Evolutionary conservation across 2,888 invertebrate genomes (phyloP), one percentile per base, ranked within the genome.

Genomic region (Gibbula magus): DNA sequence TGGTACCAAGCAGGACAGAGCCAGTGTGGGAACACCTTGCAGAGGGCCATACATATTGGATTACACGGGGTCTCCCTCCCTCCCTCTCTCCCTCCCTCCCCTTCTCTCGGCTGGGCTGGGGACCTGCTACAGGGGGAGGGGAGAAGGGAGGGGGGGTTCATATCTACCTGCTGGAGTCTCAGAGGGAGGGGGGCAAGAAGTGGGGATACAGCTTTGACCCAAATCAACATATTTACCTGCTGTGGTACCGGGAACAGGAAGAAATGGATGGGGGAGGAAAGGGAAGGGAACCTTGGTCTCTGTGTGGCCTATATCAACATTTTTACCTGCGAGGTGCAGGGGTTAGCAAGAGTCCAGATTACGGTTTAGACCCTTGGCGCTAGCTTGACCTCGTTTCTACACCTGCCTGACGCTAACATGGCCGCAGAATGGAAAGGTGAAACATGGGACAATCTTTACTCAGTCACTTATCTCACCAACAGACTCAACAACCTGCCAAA

Each of bases 1-100:
- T 70, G 70, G 70, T 70, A 35, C 70, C 70, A 70, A 35, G 70
- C 29, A 20, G 25, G 56, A 56, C 22, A 22, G 56, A 56, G 56
- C 20, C 35, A 70, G 70, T 70, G 70, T 70, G 70, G 70, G 70
- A 70, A 70, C 70, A 70, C 70, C 70, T 70, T 70, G 70, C 35
- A 20, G 7, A 16, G 20, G 35, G 70, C 70, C 70, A 70, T 35
- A 70, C 32, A 70, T 32, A 70, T 70, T 35, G 35, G 39, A 35
- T 70, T 70, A 39, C 70, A 70, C 56, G n/a, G 56, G 52, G 66
- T 2, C 66, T n/a, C n/a, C n/a, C n/a, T n/a, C n/a, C n/a, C n/a
- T n/a, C n/a, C 45, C 13, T 13, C 45, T 13, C 45, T 45, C 45
- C 45, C 45, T 45, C 45, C 45, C 45, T 45, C 45, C 45, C 45